Base-by-base conservation (phyloP, 2,113 vertebrate species). In the Callopanchax toddi region DNA sequence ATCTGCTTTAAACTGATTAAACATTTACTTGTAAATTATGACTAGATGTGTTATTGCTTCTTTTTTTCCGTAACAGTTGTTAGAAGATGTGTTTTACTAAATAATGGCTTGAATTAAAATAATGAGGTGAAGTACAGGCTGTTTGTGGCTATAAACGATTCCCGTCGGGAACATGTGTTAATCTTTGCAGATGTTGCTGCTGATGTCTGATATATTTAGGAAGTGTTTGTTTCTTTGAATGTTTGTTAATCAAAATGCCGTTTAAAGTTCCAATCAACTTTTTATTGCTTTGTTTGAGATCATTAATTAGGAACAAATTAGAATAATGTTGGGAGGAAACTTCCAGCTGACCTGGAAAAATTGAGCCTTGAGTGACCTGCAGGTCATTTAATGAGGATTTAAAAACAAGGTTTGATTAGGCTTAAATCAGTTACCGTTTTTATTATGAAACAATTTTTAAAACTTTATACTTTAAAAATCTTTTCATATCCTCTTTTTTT, bases 231-330 rank as follows among this genome's bases (percentile, higher is more conserved):
- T 12, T 36, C 51, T 3, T 54, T 54, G 12, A 34, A 26, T 5
- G 34, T 25, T 61, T 39, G 60, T 56, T 69, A 58, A 76, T 58
- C 17, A 17, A 48, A n/a, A 16, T 64, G 1, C 22, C 55, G 11
- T 69, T 71, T 67, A 60, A 76, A 55, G 18, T 29, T 37, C 39
- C 58, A 36, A 62, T 79, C 71, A 66, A 76, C 60, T 60, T 76
- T 67, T 74, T 48, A 21, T 60, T 16, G 48, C 67, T 59, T 73
- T 69, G 58, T 82, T 84, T 48, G 68, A 60, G 57, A 77, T 82
- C 51, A 53, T 76, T 85, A 76, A 83, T 76, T 79, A 61, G 54
- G 59, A 84, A 40, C 63, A n/a, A 68, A 82, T 76, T 71, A 57
- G 48, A 53, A 37, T 23, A 12, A 51, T 39, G 1, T 0, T 3